Base-by-base conservation (phyloP, 2,113 vertebrate genomes). In the Todiramphus chloris region DNA sequence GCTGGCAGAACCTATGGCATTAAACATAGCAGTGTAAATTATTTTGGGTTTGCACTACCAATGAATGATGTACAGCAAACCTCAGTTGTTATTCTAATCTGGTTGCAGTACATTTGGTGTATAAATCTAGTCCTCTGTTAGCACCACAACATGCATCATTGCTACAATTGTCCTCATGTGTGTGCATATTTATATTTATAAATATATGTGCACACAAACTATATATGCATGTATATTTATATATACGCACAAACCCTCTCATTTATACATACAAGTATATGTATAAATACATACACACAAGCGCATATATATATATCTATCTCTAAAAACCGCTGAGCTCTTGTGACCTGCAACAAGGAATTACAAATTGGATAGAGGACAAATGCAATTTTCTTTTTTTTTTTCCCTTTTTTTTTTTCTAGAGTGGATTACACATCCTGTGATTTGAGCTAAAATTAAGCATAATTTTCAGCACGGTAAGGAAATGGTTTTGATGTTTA, bases 401-500 rank as follows among this genome's bases (percentile, higher is more conserved):
- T 46, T 46, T 46, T 35, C 19, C 7, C 27, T 69, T 35, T 43
- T 33, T 3, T 43, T 66, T 60, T 48, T 24, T 9, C 37, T 84
- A 48, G 31, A 80, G 55, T 41, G n/a, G 18, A 37, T 73, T 72
- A 59, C 23, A 56, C 9, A 43, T 62, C 18, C 35, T 92, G 14
- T 64, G 73, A 94, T 84, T 62, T 44, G 19, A 85, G 46, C 59
- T 90, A 37, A 50, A 83, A 44, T 58, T 91, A 97, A 94, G 25
- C 58, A 85, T 67, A 89, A 94, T 94, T 97, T 96, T 30, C 79
- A 90, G 66, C 63, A 92, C 11, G 55, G 63, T 90, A 94, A 81
- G 53, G 72, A 95, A 94, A 78, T 83, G 25, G 43, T 83, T 97
- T 94, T 94, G 96, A 97, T 96, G n/a, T 92, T 96, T 96, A 97